Evolutionary conservation across 1,140 invertebrate species (phyloP).

Genomic region (Brachionus asplanchnoidis): DNA sequence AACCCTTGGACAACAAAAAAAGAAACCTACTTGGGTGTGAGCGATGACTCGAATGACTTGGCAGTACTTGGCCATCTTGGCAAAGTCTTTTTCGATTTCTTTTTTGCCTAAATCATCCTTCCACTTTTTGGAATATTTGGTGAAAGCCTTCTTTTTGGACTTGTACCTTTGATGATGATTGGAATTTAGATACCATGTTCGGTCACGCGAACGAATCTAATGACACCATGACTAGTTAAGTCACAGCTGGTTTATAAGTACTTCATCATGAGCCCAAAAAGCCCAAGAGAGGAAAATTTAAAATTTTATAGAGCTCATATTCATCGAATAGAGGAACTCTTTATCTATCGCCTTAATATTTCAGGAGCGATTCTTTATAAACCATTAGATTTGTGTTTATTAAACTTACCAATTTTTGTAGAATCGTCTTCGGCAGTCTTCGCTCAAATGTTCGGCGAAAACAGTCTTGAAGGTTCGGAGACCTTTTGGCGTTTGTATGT

Average conservation of each 20-base stretch:
- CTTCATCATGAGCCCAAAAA: slow-evolving; percentile 35
- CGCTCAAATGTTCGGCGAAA: slow-evolving; percentile 96
- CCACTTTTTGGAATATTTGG: slow-evolving; percentile 97
- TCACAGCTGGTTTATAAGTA: slow-evolving; percentile 41
- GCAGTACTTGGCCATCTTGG: slow-evolving; percentile 97
- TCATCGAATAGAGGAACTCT: slow-evolving; percentile 35
- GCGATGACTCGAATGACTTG: slow-evolving; percentile 90
- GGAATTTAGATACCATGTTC: slow-evolving; percentile 16
- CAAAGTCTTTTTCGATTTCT: slow-evolving; percentile 90
- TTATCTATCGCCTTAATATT: background rate
- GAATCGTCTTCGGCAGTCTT: slow-evolving; percentile 94
- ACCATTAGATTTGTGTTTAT: slow-evolving; percentile 38
- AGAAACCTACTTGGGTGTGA: slow-evolving; percentile 79
- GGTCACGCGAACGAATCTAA: background rate
- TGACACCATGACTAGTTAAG: background rate
- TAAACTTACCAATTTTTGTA: slow-evolving; percentile 96
- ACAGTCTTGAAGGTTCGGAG: slow-evolving; percentile 86
- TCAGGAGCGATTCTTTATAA: slow-evolving; percentile 2
- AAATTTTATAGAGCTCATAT: slow-evolving; percentile 32
- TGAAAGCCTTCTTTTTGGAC: slow-evolving; percentile 99
- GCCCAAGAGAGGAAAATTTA: slow-evolving; percentile 36
- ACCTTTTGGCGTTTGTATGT: slow-evolving; percentile 96
- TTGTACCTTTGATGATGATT: slow-evolving; percentile 73
- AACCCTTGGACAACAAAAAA: background rate
- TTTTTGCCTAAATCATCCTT: slow-evolving; percentile 89